Evolutionary conservation across 2,113 vertebrate genomes (phyloP), one percentile per base, ranked within the genome.

Genomic region (Elaphurus davidianus): DNA sequence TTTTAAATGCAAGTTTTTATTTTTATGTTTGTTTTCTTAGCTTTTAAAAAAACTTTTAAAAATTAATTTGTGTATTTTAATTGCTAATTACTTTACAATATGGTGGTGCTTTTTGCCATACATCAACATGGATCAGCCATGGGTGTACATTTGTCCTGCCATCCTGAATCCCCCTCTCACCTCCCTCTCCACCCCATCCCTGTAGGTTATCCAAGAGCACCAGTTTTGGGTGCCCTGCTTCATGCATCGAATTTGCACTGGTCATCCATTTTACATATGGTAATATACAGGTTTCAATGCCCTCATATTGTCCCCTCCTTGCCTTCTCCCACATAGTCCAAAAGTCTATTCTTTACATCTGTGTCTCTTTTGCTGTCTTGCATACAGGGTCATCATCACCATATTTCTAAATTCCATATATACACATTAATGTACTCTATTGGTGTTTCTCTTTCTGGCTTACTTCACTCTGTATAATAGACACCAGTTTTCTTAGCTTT

Each of bases 11-110:
- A 91, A 76, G 13, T 64, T 83, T 27, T 47, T 82, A 16, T 85
- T 30, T 94, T 81, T 52, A 28, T 82, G 47, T 92, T 87, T 92
- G 6, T 28, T 91, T 97, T 94, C 59, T 89, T 45, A 79, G 15
- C 28, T 36, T 71, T 71, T 71, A 6, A 21, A 36, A 71, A 71
- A 71, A 36, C 30, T 64, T 55, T 64, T 0, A 9, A 21, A 71
- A 71, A 67, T 10, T 67, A 67, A 21, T 17, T 21, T 6, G 21
- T 36, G 21, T 67, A 67, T 67, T 67, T 11, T 36, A 71, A 71
- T 71, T 71, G 9, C 17, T 71, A 71, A 36, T 71, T 62, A 36
- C 64, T 67, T 67, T 67, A 67, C 4, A 36, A 11, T 36, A 21
- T 36, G 1, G n/a, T 71, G 64, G 2, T 1, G n/a, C n/a, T n/a